These are phyloP conservation scores for Imbricaverruca yamaguchii DNA, from an alignment of 2,888 invertebrate species.

Conservation along the genomic window DNA sequence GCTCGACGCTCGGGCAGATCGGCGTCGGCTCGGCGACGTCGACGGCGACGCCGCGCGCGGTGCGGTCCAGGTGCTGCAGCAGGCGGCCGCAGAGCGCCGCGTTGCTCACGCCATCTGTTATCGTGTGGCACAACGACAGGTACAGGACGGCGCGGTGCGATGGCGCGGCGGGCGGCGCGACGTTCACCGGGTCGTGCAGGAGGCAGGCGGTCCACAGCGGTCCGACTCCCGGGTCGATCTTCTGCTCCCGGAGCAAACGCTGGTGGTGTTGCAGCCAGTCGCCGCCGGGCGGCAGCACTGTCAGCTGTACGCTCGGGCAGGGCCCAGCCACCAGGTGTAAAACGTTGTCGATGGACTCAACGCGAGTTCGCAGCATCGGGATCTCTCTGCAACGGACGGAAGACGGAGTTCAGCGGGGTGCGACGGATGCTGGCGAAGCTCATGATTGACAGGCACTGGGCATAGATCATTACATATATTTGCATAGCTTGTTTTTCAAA, in stretches of 20 bases:
- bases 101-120: neutral
- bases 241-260: neutral
- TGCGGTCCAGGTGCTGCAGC: neutral
- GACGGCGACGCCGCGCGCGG: too few species aligned
- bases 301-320: neutral
- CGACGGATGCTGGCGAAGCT: too few species aligned
- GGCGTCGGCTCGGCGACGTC: neutral
- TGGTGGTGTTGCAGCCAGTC: constrained; percentile 1
- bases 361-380: neutral
- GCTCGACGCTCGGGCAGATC: neutral
- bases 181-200: neutral
- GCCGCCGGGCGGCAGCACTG: neutral
- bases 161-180: neutral
- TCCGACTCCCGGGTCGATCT: neutral
- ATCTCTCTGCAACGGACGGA: neutral
- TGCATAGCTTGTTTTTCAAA: too few species aligned
- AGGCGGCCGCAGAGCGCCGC: neutral
- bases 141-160: neutral
- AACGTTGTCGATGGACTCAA: neutral
- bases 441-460: too few species aligned
- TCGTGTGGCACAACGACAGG: neutral
- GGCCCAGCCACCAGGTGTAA: neutral
- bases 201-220: neutral
- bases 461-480: too few species aligned
- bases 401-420: too few species aligned